A percentile compares a stretch with the other conserved stretches of the same genome.
These are phyloP conservation scores for Sebastes alutus DNA, from an alignment of 2,797 vertebrate genomes.

Conservation along the genomic window DNA sequence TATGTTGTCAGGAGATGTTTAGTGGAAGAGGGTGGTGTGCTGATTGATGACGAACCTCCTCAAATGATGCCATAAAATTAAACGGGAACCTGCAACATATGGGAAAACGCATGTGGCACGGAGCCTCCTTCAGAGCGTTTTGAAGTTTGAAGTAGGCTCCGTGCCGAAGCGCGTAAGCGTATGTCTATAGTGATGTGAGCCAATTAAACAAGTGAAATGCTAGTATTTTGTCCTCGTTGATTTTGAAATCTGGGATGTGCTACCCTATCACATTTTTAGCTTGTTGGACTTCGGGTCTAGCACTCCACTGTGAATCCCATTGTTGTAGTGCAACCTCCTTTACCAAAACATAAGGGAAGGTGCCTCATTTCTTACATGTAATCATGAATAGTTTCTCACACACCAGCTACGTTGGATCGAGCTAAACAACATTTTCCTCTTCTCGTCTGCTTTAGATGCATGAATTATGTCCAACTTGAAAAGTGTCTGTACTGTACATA, in stretches of 20 bases:
- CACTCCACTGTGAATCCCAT: background rate
- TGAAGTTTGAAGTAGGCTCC: too few species aligned
- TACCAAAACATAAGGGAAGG: background rate
- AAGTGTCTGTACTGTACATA: background rate
- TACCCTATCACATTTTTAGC: too few species aligned
- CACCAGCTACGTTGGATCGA: background rate
- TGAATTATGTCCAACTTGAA: background rate
- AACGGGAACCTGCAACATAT: background rate
- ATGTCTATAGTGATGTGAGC: too few species aligned
- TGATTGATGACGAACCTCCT: background rate
- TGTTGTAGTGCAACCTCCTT: background rate
- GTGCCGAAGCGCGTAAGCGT: too few species aligned
- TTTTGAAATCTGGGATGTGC: too few species aligned
- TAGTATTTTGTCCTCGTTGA: too few species aligned
- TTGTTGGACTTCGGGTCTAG: too few species aligned
- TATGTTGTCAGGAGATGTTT: background rate
- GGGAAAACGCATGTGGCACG: background rate
- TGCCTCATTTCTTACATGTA: background rate
- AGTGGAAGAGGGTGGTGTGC: background rate
- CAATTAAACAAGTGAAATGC: too few species aligned
- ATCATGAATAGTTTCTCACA: constrained; percentile 17
- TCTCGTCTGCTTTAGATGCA: background rate
- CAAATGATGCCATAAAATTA: background rate
- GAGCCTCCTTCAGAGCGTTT: too few species aligned
- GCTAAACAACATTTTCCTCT: background rate